Percentiles rank a stretch among this genome's conserved stretches.
phyloP scores from a whole-genome alignment of 2,888 invertebrate genomes.

The Drosophila borealis region DNA sequence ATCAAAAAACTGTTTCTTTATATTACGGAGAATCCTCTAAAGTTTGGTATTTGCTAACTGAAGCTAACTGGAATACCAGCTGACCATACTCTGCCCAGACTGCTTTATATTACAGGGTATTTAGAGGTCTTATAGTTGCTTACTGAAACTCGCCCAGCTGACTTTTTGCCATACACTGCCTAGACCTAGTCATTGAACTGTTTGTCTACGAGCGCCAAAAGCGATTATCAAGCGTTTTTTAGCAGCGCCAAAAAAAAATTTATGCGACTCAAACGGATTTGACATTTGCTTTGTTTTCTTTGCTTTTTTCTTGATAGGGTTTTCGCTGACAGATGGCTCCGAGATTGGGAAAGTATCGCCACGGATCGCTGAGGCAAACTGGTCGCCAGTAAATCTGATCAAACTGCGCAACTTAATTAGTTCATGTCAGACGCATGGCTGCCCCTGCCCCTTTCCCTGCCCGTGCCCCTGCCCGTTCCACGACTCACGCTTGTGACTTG shows the following conservation, averaged over 20 bases:
- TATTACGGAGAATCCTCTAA: too few species aligned
- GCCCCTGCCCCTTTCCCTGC: slow-evolving; percentile 23
- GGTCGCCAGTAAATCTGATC: slow-evolving; percentile 62
- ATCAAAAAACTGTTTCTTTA: too few species aligned
- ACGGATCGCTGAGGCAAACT: slow-evolving; percentile 37
- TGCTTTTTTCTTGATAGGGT: slow-evolving; percentile 4
- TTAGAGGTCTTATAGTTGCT: neutral
- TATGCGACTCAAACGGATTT: slow-evolving; percentile 55
- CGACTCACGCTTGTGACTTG: neutral
- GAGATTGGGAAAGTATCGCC: slow-evolving; percentile 61
- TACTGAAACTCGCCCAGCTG: slow-evolving; percentile 3
- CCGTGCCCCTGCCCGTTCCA: neutral
- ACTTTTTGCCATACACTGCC: slow-evolving; percentile 10
- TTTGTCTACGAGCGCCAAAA: slow-evolving; percentile 7
- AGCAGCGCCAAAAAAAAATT: slow-evolving; percentile 30
- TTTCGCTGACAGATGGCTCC: slow-evolving; percentile 22
- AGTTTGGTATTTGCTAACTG: neutral
- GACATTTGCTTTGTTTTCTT: slow-evolving; percentile 51
- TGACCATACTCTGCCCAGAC: neutral
- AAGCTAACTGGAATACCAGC: too few species aligned
- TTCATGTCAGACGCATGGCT: slow-evolving; percentile 61
- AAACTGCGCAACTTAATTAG: slow-evolving; percentile 73
- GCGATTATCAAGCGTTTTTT: slow-evolving; percentile 33
- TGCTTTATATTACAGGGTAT: neutral
- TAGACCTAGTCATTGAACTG: slow-evolving; percentile 44